Conservation (phyloP, 2,797 vertebrate species). For the Micrastur ruficollis region DNA sequence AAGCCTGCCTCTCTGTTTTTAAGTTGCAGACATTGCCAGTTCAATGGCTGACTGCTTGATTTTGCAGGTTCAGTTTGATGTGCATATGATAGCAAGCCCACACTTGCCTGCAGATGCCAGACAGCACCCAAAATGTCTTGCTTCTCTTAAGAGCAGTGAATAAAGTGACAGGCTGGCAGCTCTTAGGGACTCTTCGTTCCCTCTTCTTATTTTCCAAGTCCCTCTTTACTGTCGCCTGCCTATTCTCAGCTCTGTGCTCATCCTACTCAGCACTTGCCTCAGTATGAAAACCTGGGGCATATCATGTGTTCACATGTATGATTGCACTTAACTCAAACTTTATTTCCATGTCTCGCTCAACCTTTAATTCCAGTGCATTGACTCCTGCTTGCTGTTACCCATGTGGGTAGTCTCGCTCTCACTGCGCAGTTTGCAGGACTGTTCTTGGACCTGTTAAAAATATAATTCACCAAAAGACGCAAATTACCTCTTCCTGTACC, state of each 20-base stretch:
- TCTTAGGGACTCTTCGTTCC: background rate
- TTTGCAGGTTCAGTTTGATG: conserved; percentile 27
- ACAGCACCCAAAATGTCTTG: background rate
- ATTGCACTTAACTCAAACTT: background rate
- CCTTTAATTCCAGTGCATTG: background rate
- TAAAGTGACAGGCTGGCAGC: conserved; percentile 1
- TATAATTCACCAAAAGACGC: background rate
- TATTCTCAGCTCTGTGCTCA: background rate
- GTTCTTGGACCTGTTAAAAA: background rate
- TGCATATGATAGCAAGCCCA: background rate
- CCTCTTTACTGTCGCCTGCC: accelerated
- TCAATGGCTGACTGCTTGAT: background rate
- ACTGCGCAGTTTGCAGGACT: background rate
- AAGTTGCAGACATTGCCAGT: background rate
- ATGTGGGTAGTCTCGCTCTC: accelerated
- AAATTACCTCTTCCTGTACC: background rate
- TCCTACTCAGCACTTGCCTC: background rate
- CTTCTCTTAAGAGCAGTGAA: background rate
- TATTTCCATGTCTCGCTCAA: background rate
- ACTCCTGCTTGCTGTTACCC: background rate
- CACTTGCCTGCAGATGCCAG: background rate
- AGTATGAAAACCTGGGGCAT: background rate
- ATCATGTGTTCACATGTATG: background rate
- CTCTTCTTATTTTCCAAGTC: background rate
- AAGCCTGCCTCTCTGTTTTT: background rate